Evolutionary conservation across 92 coral and sea anemone genomes (phyloP).

Genomic region (Phenganax marumi): DNA sequence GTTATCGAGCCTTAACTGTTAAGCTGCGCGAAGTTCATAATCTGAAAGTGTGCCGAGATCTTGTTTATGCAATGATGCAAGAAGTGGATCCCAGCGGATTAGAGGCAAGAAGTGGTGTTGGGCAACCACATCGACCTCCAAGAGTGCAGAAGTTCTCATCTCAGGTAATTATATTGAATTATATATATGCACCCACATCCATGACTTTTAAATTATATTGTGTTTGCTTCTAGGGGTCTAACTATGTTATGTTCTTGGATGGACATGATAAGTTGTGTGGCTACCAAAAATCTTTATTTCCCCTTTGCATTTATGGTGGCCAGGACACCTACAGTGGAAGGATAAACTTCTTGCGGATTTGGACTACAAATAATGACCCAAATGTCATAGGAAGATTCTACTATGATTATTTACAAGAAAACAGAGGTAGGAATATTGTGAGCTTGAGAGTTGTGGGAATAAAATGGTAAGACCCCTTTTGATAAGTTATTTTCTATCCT

Average conservation of each 20-base stretch:
- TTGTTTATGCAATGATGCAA: constrained; percentile 32
- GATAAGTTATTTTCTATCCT: too few species aligned
- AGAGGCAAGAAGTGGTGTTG: constrained; percentile 37
- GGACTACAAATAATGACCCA: neutral
- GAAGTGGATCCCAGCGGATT: constrained; percentile 24
- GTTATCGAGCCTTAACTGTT: constrained; percentile 19
- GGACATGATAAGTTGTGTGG: too few species aligned
- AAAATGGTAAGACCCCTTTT: too few species aligned
- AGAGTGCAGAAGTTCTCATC: neutral
- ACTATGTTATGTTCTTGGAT: neutral
- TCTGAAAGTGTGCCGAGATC: constrained; percentile 23
- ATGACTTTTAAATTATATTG: neutral
- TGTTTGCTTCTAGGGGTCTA: neutral
- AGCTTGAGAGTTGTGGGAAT: too few species aligned
- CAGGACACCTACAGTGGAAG: too few species aligned
- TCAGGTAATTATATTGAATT: neutral
- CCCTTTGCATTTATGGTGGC: too few species aligned
- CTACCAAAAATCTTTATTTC: too few species aligned
- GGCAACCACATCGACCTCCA: constrained; percentile 18
- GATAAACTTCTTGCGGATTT: neutral
- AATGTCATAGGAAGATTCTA: neutral
- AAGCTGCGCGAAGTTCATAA: constrained; percentile 20
- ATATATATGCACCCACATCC: neutral
- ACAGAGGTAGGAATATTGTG: neutral
- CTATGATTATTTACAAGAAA: neutral